Evolutionary conservation across 2,113 vertebrate species (phyloP).

Genomic region (Nyctereutes procyonoides): DNA sequence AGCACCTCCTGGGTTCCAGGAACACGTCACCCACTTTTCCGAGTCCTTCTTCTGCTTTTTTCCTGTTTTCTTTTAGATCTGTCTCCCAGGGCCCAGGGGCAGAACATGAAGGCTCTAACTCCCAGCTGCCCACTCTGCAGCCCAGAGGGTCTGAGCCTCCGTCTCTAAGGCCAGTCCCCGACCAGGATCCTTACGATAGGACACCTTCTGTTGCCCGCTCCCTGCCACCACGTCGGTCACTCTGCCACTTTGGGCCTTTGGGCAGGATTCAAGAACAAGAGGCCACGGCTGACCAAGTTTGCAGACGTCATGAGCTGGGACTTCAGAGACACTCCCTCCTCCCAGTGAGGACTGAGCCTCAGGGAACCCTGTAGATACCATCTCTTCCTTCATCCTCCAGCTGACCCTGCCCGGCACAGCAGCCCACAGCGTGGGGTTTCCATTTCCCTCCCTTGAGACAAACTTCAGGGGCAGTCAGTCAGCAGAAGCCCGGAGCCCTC

Average conservation of each 20-base stretch:
- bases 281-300: constrained; percentile 31
- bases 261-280: constrained; percentile 46
- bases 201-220: neutral
- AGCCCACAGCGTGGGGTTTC: neutral
- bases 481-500: neutral
- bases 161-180: neutral
- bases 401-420: neutral
- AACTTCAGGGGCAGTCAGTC: neutral
- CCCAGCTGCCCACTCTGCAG: neutral
- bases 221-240: neutral
- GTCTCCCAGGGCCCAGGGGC: neutral
- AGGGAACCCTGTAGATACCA: constrained; percentile 26
- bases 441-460: neutral
- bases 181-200: neutral
- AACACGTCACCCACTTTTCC: neutral
- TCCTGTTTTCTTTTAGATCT: neutral
- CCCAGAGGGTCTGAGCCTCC: neutral
- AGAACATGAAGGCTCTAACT: neutral
- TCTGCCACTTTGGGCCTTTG: constrained; percentile 6
- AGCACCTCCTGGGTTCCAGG: neutral
- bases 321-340: neutral
- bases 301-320: neutral
- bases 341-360: neutral
- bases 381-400: constrained; percentile 43
- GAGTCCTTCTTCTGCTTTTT: neutral